phyloP scores from a whole-genome alignment of 1,140 invertebrate species.

The Rhopalosiphum padi region DNA sequence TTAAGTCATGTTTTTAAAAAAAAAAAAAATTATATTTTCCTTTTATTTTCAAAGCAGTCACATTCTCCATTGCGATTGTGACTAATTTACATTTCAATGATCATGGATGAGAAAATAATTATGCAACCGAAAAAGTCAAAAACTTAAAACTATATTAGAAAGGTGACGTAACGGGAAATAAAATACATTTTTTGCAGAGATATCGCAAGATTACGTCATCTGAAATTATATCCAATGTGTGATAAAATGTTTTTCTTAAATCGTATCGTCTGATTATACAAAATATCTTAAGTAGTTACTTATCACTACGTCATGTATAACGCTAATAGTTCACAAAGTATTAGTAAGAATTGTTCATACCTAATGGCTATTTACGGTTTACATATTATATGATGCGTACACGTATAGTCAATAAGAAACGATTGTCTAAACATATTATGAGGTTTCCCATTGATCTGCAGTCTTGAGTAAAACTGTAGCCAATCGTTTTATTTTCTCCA shows the following conservation, averaged over 20 bases:
- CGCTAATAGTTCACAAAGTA: neutral
- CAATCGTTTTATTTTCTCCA: too few species aligned
- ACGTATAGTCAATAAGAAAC: neutral
- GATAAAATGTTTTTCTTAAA: neutral
- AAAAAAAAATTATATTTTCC: neutral
- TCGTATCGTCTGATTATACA: neutral
- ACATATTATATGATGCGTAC: too few species aligned
- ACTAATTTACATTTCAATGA: slow-evolving; percentile 24
- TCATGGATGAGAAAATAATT: slow-evolving; percentile 42
- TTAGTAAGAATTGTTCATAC: neutral
- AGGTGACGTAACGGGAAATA: slow-evolving; percentile 28
- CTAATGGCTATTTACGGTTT: too few species aligned
- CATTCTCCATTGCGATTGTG: slow-evolving; percentile 1
- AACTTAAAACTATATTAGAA: neutral
- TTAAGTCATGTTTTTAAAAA: neutral
- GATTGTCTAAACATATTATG: neutral
- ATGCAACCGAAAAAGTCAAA: neutral
- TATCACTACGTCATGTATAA: neutral
- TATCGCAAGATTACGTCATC: neutral
- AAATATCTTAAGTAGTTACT: neutral
- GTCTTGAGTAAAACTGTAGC: too few species aligned
- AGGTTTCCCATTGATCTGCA: neutral
- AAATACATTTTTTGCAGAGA: neutral
- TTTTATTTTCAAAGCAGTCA: neutral
- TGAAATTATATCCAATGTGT: neutral